These are phyloP conservation scores for Meles meles DNA, from an alignment of 2,113 vertebrate genomes.

Conservation along the genomic window DNA sequence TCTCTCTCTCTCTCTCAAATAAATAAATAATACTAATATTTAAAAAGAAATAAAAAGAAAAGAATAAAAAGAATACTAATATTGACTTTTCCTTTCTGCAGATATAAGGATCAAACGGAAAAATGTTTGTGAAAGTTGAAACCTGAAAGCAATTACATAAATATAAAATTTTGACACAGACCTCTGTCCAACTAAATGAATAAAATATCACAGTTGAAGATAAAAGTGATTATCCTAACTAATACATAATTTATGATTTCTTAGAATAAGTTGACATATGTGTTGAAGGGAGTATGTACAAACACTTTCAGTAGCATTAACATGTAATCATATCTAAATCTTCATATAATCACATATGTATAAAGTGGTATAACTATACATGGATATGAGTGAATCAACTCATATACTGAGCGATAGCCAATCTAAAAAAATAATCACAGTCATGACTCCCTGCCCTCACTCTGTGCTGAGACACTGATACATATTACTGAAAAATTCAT, in stretches of 20 bases:
- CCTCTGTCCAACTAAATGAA: not conserved
- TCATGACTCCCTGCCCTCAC: not conserved
- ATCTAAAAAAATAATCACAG: not conserved
- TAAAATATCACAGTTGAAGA: not conserved
- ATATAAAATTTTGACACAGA: not conserved
- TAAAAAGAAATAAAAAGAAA: no score
- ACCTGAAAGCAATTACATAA: not conserved
- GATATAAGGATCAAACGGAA: not conserved
- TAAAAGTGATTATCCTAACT: not conserved
- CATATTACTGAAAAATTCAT: not conserved
- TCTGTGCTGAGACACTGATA: not conserved
- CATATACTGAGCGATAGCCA: not conserved
- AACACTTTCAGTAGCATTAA: not conserved
- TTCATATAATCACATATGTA: not conserved
- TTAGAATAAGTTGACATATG: not conserved
- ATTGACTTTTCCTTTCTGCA: not conserved
- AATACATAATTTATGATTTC: not conserved
- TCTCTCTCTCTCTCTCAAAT: not conserved
- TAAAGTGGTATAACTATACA: not conserved
- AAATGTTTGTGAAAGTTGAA: not conserved
- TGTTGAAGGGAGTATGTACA: not conserved
- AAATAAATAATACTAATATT: no score
- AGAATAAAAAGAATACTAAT: not conserved
- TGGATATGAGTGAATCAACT: not conserved
- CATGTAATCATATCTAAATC: not conserved